Evolutionary conservation across 2,888 invertebrate species (phyloP).

Genomic region (Erebia ligea): DNA sequence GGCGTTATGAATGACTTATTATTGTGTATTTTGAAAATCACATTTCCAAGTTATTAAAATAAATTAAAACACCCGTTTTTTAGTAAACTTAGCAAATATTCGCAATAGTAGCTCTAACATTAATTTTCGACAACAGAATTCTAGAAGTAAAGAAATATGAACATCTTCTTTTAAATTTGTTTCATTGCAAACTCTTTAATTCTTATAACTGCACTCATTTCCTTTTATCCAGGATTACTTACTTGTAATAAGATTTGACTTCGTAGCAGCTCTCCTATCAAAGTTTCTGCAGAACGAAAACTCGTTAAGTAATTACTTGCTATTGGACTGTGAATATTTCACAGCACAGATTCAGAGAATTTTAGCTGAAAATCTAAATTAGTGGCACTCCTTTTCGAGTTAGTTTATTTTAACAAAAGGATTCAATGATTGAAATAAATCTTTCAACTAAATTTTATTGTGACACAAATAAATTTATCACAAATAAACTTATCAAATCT

Average conservation of each 20-base stretch:
- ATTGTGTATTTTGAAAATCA: no score
- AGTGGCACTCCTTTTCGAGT: not conserved
- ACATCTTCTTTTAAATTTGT: slow-evolving; percentile 9
- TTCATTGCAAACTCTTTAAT: slow-evolving; percentile 26
- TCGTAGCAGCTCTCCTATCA: slow-evolving; percentile 40
- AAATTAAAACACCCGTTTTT: no score
- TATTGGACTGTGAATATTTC: slow-evolving; percentile 57
- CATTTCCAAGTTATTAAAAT: no score
- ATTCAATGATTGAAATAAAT: not conserved
- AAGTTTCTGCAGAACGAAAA: slow-evolving; percentile 55
- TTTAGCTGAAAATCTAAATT: slow-evolving; percentile 9
- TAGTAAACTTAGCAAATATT: no score
- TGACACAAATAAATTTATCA: no score
- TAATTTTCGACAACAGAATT: not conserved
- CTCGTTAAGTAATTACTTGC: slow-evolving; percentile 61
- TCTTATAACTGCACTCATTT: slow-evolving; percentile 41
- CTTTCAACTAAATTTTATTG: not conserved
- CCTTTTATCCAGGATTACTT: slow-evolving; percentile 42
- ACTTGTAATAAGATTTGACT: slow-evolving; percentile 42
- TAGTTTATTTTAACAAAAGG: not conserved
- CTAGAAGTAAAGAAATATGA: not conserved
- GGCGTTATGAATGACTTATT: no score
- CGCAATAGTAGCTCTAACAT: not conserved
- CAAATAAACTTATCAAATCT: no score
- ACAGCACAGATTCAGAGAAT: slow-evolving; percentile 23